Conservation (phyloP, 2,888 invertebrate genomes). For the Ormyrus labotus region DNA sequence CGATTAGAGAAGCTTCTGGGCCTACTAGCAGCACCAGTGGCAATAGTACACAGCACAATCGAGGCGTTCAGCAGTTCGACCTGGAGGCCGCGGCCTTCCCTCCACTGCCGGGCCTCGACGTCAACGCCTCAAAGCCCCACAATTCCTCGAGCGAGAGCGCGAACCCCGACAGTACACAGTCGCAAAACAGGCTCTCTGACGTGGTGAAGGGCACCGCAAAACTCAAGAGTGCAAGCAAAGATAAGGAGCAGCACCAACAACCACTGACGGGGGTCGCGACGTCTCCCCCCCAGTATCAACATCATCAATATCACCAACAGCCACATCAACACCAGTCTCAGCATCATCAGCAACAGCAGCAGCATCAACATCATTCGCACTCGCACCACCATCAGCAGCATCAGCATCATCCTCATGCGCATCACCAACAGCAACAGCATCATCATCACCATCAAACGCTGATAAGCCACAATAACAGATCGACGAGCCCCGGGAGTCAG, state of each 20-base stretch:
- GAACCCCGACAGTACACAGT: conserved; percentile 66
- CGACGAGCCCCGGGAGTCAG: conserved; percentile 56
- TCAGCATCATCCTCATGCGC: conserved; percentile 34
- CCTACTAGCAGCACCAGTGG: conserved; percentile 49
- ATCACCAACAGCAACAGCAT: conserved; percentile 29
- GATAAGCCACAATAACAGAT: conserved; percentile 53
- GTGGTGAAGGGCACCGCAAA: conserved; percentile 87
- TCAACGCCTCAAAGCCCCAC: conserved; percentile 69
- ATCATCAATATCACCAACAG: conserved; percentile 39
- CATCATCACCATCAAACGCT: conserved; percentile 49
- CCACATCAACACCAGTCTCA: conserved; percentile 36
- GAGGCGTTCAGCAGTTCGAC: conserved; percentile 83
- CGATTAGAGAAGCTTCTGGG: conserved; percentile 67
- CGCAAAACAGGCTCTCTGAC: conserved; percentile 84
- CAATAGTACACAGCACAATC: conserved; percentile 73
- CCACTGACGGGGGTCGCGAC: conserved; percentile 22
- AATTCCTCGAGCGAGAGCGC: conserved; percentile 66
- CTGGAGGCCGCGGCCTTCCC: conserved; percentile 88
- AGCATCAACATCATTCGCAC: conserved; percentile 62
- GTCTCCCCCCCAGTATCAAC: conserved; percentile 36
- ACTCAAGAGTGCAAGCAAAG: conserved; percentile 76
- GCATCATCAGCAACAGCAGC: conserved; percentile 56
- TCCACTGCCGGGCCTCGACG: conserved; percentile 83
- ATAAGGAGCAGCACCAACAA: conserved; percentile 62
- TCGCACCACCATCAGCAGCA: conserved; percentile 54